Percentiles rank a stretch among this genome's conserved stretches.
phyloP scores from a whole-genome alignment of 2,888 invertebrate genomes.

The Drosophila longiperda region DNA sequence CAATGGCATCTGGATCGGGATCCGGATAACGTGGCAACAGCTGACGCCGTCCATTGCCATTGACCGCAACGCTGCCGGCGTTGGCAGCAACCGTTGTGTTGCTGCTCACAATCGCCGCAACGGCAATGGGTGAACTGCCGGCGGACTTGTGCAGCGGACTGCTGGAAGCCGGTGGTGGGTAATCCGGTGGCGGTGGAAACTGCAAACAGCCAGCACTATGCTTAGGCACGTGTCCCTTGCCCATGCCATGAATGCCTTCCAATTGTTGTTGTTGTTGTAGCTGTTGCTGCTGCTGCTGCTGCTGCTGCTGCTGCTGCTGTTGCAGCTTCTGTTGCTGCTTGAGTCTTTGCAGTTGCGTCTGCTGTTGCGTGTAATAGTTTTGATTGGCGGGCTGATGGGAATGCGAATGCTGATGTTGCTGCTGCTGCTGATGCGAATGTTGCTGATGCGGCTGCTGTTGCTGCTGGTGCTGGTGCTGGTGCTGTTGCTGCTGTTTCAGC shows the following conservation, averaged over 20 bases:
- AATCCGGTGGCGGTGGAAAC: conserved; percentile 91
- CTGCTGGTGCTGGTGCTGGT: conserved; percentile 13
- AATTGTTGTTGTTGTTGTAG: conserved; percentile 45
- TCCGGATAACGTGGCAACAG: conserved; percentile 80
- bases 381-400: conserved; percentile 70
- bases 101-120: conserved; percentile 47
- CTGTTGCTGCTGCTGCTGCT: conserved; percentile 45
- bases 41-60: conserved; percentile 68
- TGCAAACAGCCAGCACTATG: conserved; percentile 83
- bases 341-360: conserved; percentile 66
- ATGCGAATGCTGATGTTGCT: conserved; percentile 45
- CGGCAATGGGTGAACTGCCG: conserved; percentile 38
- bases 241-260: conserved; percentile 52
- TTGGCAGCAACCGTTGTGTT: not conserved
- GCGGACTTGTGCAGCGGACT: conserved; percentile 35
- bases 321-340: conserved; percentile 55
- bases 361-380: conserved; percentile 72
- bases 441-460: conserved; percentile 38
- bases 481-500: conserved; percentile 38
- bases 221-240: conserved; percentile 56
- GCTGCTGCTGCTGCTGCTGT: conserved; percentile 36
- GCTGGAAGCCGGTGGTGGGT: conserved; percentile 83
- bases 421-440: conserved; percentile 18
- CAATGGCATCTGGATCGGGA: conserved; percentile 84
- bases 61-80: conserved; percentile 18